Base-by-base conservation (phyloP, 1,140 invertebrate species). In the Manduca sexta region DNA sequence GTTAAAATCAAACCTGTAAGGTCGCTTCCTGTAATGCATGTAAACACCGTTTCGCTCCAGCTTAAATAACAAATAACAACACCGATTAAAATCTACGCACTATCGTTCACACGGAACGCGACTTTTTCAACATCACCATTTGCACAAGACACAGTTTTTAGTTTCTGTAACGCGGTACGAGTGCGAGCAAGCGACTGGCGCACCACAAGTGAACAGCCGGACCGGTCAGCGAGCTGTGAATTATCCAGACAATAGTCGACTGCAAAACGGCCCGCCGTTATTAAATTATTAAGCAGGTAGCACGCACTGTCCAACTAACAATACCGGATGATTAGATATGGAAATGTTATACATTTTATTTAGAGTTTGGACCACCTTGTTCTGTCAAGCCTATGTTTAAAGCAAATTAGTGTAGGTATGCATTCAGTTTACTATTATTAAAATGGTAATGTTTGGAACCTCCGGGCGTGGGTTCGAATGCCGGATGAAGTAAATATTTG, bases 11-110 rank as follows among this genome's bases (percentile, higher is more conserved):
- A 67, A 84, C 81, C 78, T 84, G 72, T 81, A 74, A 46, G 81
- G 77, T 56, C 78, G 75, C 69, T 84, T 84, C 75, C 81, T 79
- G 81, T 84, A 83, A 81, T 84, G 77, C 81, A 84, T 84, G 74
- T 82, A 72, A 67, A 71, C 56, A 69, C 64, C 70, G 64, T 80
- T 71, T 49, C 70, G 77, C 78, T 84, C 81, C 81, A 83, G 81
- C 67, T 81, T 84, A 78, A 68, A 67, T 56, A 71, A 65, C 43
- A 53, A 67, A 65, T 55, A 65, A 49, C 42, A 48, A 45, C 54
- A 51, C 45, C 51, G 45, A 46, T 49, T 45, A 60, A 56, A 49
- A 48, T 54, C 17, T 35, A 66, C 51, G 39, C 45, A 39, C 50
- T 58, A 57, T 54, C 63, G 50, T 41, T 61, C 57, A 56, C 50